Conservation (phyloP, 2,888 invertebrate genomes). For the Meiosimyza decipiens region DNA sequence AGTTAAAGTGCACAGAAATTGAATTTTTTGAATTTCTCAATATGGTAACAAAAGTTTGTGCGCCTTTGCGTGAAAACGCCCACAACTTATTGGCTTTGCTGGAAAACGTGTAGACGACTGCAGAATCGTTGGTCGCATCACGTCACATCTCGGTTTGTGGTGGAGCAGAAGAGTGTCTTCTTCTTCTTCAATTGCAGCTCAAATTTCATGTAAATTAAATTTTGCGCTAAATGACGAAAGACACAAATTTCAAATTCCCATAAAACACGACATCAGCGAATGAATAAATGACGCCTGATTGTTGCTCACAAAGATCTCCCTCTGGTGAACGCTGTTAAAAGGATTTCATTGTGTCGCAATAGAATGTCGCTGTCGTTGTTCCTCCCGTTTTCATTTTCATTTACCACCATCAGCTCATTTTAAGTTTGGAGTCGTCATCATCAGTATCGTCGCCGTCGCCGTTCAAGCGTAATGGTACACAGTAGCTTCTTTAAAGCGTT, state of each 20-base stretch:
- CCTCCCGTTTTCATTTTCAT: constrained; percentile 36
- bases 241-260: constrained; percentile 30
- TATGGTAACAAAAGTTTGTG: neutral
- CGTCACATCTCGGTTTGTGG: constrained; percentile 1
- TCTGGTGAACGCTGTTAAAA: constrained; percentile 41
- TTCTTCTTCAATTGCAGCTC: constrained; percentile 29
- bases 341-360: constrained; percentile 50
- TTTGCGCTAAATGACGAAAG: constrained; percentile 37
- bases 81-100: neutral
- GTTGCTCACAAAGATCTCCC: constrained; percentile 1
- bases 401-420: constrained; percentile 19
- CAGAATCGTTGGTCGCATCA: constrained; percentile 5
- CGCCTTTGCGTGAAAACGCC: neutral
- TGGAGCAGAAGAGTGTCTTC: neutral
- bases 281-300: neutral
- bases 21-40: too few relatives aligned
- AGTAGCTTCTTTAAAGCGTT: constrained; percentile 47
- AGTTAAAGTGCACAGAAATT: too few relatives aligned
- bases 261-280: constrained; percentile 31
- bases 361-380: constrained; percentile 41
- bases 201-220: constrained; percentile 36
- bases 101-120: neutral
- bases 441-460: constrained; percentile 46
- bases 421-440: neutral
- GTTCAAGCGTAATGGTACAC: constrained; percentile 38